Evolutionary conservation across 37 sponge, comb jelly and placozoan species (phyloP).

Genomic region (Hexactinellida sp.): DNA sequence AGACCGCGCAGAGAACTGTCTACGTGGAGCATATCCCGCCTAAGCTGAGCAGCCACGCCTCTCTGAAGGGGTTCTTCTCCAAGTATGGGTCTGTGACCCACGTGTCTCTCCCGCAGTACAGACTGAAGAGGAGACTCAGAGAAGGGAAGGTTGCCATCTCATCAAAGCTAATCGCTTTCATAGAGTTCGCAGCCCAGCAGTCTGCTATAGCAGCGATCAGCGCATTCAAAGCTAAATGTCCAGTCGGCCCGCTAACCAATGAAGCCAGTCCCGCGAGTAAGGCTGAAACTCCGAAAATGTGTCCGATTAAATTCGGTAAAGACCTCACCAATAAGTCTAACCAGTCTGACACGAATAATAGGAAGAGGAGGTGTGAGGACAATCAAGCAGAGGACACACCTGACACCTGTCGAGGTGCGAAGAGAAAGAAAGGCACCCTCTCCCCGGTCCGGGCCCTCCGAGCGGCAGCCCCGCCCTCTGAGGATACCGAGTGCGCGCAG

Average conservation of each 20-base stretch:
- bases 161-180: not conserved
- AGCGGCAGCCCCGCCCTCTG: not conserved
- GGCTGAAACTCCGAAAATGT: not conserved
- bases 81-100: not conserved
- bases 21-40: constrained; percentile 1
- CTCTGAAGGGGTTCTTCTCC: not conserved
- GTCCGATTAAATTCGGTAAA: not conserved
- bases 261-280: not conserved
- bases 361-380: not conserved
- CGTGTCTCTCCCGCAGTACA: not conserved
- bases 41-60: not conserved
- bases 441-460: not conserved
- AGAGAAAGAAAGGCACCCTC: not conserved
- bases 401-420: not conserved
- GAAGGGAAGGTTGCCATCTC: not conserved
- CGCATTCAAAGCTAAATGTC: not conserved
- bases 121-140: not conserved
- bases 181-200: not conserved
- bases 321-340: constrained; percentile 2
- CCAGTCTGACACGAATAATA: not conserved
- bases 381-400: not conserved
- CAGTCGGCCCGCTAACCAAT: not conserved
- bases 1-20: not conserved
- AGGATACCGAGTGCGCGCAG: not conserved
- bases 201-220: not conserved